Base-by-base conservation (phyloP, 1,140 invertebrate species). In the Lasioglossum albipes region DNA sequence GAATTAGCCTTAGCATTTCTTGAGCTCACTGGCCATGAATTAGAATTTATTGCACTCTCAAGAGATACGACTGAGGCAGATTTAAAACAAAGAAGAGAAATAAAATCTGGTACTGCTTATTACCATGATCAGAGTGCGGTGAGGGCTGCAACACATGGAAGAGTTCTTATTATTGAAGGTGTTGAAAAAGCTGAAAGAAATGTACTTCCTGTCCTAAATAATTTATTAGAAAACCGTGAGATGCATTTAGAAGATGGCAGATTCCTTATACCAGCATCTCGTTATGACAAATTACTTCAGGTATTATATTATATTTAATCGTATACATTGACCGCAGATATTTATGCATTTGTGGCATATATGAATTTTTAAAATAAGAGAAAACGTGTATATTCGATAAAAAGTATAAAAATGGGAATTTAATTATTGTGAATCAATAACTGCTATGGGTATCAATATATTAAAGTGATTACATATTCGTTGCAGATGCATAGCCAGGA, bases 221-320 rank as follows among this genome's bases (percentile, higher is more conserved):
- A 99, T 94, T 94, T 99, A 42, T 93, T 99, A n/a, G 99, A 99
- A 94, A 99, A 99, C 93, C 94, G 98, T 70, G 98, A 99, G 93
- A 99, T 99, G 98, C 97, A 99, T 92, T 94, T 99, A 64, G 99
- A 99, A 94, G 98, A 99, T 95, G 99, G 99, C 1, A 94, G 98
- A 83, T 98, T 99, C 92, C 94, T 99, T 20, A 96, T 99, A 89
- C 95, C 97, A 3, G 96, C 97, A 41, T 91, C 95, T 4, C 95
- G 98, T 93, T 99, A 98, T 91, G 98, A 99, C 90, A 97, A 98
- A 93, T 94, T 99, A 13, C 92, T 98, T 9, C 90, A 97, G 94
- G 98, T 98, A 92, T 10, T 45, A 45, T 68, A 45, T 36, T 42
- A n/a, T 27, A 72, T n/a, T 12, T 70, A 2, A 36, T 68, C 61